Conservation (phyloP, 2,797 vertebrate species). For the Molothrus ater region DNA sequence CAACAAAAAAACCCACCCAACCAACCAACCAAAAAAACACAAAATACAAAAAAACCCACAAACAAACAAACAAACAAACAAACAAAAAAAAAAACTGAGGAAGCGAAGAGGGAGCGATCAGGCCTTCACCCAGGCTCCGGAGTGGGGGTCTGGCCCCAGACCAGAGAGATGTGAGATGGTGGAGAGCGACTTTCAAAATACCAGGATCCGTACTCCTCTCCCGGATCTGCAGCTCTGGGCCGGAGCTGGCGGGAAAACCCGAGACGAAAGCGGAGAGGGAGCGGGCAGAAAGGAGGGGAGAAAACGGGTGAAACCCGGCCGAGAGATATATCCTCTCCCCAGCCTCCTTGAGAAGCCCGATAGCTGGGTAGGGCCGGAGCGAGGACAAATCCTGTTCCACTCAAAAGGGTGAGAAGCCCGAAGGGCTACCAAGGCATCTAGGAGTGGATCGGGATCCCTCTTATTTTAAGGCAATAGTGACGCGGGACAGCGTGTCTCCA, state of each 20-base stretch:
- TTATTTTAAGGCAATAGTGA: neutral
- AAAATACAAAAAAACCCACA: no score
- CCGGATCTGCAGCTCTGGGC: neutral
- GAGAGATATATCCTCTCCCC: rapidly evolving
- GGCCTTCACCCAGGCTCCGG: rapidly evolving
- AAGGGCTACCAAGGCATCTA: neutral
- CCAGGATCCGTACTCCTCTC: neutral
- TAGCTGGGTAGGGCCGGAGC: rapidly evolving
- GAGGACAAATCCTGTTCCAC: neutral
- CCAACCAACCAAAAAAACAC: neutral
- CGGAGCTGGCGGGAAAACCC: neutral
- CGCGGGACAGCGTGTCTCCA: rapidly evolving
- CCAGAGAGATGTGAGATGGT: no score
- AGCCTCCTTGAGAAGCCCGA: neutral
- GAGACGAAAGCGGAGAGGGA: neutral
- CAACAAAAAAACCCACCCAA: rapidly evolving
- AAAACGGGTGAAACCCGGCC: rapidly evolving
- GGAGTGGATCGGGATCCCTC: neutral
- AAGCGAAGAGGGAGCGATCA: neutral
- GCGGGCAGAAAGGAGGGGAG: rapidly evolving
- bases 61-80: rapidly evolving
- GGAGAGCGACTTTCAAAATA: no score
- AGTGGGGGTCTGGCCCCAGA: neutral
- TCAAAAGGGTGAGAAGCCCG: neutral
- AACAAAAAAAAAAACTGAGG: rapidly evolving